phyloP scores from a whole-genome alignment of 2,888 invertebrate genomes.

The Pediacus dermestoides region DNA sequence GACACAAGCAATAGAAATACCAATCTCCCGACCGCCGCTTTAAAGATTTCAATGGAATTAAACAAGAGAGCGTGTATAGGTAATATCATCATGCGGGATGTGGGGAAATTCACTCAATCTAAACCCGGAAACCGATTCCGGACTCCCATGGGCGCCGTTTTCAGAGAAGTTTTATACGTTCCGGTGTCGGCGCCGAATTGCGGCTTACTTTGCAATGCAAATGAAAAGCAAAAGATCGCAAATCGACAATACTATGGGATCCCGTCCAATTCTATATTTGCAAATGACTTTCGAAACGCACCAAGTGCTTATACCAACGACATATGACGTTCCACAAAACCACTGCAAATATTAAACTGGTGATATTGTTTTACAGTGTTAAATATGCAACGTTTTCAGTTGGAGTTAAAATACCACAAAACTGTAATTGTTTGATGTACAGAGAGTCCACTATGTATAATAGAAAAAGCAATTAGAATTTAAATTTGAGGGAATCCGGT shows the following conservation, averaged over 20 bases:
- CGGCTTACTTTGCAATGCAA: constrained; percentile 50
- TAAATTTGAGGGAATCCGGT: too few species aligned
- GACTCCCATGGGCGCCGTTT: constrained; percentile 47
- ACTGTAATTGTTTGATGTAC: too few species aligned
- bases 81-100: constrained; percentile 46
- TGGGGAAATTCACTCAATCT: constrained; percentile 51
- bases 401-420: too few species aligned
- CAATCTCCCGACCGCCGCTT: constrained; percentile 41
- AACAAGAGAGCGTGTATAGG: constrained; percentile 46
- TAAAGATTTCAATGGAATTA: constrained; percentile 48
- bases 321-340: constrained; percentile 14
- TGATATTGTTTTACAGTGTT: too few species aligned
- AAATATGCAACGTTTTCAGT: too few species aligned
- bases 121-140: constrained; percentile 51
- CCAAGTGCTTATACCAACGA: constrained; percentile 23
- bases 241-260: constrained; percentile 48
- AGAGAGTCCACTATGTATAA: too few species aligned
- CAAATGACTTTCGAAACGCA: constrained; percentile 44
- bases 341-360: constrained; percentile 4
- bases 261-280: constrained; percentile 45
- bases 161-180: constrained; percentile 47
- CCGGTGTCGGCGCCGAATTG: constrained; percentile 45
- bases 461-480: too few species aligned
- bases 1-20: constrained; percentile 36
- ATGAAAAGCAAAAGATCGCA: constrained; percentile 51